Conservation (phyloP, 2,888 invertebrate species). For the Thecocarcelia acutangulata region DNA sequence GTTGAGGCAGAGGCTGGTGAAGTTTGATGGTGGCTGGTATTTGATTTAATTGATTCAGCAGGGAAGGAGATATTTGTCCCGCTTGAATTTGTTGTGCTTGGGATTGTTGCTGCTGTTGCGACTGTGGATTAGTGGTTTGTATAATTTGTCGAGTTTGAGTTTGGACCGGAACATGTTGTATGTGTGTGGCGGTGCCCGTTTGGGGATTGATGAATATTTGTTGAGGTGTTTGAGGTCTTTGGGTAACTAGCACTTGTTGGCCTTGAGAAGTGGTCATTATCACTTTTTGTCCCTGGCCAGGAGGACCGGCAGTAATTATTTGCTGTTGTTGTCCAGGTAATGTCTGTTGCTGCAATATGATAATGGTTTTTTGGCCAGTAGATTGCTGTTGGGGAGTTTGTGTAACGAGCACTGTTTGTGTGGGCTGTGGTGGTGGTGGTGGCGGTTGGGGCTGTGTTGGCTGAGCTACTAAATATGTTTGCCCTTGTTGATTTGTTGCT, state of each 20-base stretch:
- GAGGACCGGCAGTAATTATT: constrained; percentile 76
- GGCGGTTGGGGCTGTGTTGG: constrained; percentile 77
- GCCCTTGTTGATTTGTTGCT: constrained; percentile 83
- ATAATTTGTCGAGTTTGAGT: constrained; percentile 66
- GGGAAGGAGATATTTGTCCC: constrained; percentile 81
- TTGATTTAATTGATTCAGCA: constrained; percentile 79
- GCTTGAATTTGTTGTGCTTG: constrained; percentile 78
- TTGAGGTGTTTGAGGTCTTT: constrained; percentile 78
- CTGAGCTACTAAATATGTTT: constrained; percentile 86
- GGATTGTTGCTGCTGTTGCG: constrained; percentile 68
- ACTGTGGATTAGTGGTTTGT: constrained; percentile 81
- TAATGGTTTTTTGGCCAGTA: constrained; percentile 86
- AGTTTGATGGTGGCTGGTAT: constrained; percentile 82
- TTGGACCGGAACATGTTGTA: constrained; percentile 70
- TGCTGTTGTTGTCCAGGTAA: constrained; percentile 75
- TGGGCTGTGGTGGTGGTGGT: constrained; percentile 82
- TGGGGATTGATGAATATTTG: constrained; percentile 74
- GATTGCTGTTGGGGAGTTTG: constrained; percentile 87
- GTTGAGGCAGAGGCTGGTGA: constrained; percentile 79
- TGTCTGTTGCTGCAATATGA: constrained; percentile 86
- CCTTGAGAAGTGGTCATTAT: constrained; percentile 86
- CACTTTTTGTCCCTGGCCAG: constrained; percentile 82
- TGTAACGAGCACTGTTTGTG: constrained; percentile 85
- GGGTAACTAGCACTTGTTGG: constrained; percentile 86
- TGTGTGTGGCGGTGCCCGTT: constrained; percentile 71